Evolutionary conservation across 1,140 invertebrate genomes (phyloP).

Genomic region (Lanistes nyassanus): DNA sequence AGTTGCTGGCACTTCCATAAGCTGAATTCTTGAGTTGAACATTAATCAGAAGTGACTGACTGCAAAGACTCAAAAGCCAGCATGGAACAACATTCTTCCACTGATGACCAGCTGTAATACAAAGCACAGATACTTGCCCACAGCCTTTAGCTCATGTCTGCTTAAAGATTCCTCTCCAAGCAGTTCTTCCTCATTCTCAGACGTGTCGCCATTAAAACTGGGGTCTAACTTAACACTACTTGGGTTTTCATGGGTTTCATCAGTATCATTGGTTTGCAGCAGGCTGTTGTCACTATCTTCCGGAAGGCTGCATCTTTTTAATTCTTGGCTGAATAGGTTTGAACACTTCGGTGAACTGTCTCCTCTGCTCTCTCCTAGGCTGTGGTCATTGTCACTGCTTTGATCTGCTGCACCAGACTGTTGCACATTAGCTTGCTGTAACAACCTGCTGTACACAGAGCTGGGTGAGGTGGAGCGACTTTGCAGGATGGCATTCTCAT

Average conservation of each 20-base stretch:
- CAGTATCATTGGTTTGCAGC: not conserved
- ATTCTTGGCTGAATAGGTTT: not conserved
- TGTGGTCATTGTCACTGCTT: too few relatives aligned
- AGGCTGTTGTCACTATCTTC: not conserved
- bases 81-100: too few relatives aligned
- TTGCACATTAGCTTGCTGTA: constrained; percentile 47
- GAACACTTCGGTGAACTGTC: not conserved
- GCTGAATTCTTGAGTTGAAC: too few relatives aligned
- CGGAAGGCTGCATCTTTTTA: not conserved
- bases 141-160: not conserved
- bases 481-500: constrained; percentile 49
- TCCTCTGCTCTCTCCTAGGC: constrained; percentile 10
- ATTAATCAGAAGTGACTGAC: too few relatives aligned
- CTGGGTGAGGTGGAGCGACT: constrained; percentile 55
- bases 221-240: too few relatives aligned
- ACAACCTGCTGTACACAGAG: constrained; percentile 54
- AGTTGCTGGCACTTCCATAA: too few relatives aligned
- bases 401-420: not conserved
- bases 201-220: not conserved
- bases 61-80: too few relatives aligned
- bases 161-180: not conserved
- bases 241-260: not conserved
- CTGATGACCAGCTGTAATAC: not conserved
- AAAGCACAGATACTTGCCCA: constrained; percentile 3
- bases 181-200: not conserved